These are phyloP conservation scores for Picathartes gymnocephalus DNA, from an alignment of 2,113 vertebrate species.

Conservation along the genomic window DNA sequence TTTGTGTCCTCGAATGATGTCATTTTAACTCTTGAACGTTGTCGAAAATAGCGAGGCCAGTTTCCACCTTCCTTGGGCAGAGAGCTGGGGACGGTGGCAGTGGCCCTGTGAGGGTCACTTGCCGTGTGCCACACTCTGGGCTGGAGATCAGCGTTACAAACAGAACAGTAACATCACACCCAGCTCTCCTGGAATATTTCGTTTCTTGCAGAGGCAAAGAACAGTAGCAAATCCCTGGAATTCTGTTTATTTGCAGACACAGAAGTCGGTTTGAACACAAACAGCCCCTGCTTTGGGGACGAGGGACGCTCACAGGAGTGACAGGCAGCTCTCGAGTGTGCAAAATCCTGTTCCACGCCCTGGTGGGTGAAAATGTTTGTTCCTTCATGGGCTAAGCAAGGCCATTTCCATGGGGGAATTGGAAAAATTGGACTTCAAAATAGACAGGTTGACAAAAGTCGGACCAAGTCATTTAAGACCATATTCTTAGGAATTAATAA, in stretches of 20 bases:
- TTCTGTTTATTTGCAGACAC: not conserved
- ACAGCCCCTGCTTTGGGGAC: not conserved
- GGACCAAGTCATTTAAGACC: not conserved
- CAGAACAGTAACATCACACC: not conserved
- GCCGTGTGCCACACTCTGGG: not conserved
- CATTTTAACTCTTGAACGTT: not conserved
- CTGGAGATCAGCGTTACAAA: not conserved
- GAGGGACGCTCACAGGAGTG: not conserved
- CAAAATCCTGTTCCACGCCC: not conserved
- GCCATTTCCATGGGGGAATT: not conserved
- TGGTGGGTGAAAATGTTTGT: not conserved
- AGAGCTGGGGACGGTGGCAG: not conserved
- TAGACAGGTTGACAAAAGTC: not conserved
- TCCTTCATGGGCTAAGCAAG: not conserved
- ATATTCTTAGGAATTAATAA: not conserved
- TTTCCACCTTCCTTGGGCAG: not conserved
- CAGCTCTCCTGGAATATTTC: accelerated
- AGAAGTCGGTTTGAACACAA: not conserved
- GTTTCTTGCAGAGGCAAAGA: not conserved
- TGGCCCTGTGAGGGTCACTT: not conserved
- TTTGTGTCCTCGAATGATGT: not conserved
- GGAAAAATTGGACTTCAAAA: not conserved
- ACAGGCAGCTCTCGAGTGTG: not conserved
- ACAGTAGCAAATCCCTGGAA: not conserved
- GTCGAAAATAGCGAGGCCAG: not conserved